Conservation (phyloP, 2,113 vertebrate species). For the Lophochroa leadbeateri region DNA sequence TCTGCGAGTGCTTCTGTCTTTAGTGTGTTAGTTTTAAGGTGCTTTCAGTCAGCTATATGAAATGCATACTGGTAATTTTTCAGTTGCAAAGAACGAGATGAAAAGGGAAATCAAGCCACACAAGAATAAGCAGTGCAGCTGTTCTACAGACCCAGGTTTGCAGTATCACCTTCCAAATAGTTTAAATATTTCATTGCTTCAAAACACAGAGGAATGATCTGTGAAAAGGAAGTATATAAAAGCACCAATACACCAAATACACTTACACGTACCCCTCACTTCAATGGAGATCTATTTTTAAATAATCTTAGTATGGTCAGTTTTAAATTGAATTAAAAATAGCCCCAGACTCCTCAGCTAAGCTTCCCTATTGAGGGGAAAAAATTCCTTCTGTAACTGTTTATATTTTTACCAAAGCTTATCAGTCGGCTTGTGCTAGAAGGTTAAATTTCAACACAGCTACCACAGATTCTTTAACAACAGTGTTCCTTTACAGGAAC, state of each 20-base stretch:
- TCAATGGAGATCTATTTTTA: neutral
- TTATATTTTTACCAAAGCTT: neutral
- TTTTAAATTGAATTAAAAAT: conserved; percentile 17
- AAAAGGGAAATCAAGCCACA: conserved; percentile 64
- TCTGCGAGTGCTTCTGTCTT: neutral
- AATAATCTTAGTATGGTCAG: neutral
- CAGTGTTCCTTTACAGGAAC: neutral
- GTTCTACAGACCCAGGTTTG: conserved; percentile 40
- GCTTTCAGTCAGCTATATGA: neutral
- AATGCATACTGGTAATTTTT: conserved; percentile 14
- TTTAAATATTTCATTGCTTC: conserved; percentile 73
- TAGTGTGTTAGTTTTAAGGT: conserved; percentile 1
- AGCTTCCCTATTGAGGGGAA: neutral
- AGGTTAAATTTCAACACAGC: neutral
- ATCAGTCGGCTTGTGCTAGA: neutral
- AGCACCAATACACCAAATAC: neutral
- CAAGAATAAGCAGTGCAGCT: conserved; percentile 56
- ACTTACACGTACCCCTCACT: neutral
- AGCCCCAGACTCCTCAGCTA: neutral
- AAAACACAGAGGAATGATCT: conserved; percentile 32
- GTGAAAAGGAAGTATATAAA: neutral
- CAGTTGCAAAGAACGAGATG: conserved; percentile 53
- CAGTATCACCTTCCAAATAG: conserved; percentile 63
- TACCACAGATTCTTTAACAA: neutral
- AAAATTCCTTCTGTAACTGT: neutral